Base-by-base conservation (phyloP, 2,797 vertebrate species). In the Myotis findleyi region DNA sequence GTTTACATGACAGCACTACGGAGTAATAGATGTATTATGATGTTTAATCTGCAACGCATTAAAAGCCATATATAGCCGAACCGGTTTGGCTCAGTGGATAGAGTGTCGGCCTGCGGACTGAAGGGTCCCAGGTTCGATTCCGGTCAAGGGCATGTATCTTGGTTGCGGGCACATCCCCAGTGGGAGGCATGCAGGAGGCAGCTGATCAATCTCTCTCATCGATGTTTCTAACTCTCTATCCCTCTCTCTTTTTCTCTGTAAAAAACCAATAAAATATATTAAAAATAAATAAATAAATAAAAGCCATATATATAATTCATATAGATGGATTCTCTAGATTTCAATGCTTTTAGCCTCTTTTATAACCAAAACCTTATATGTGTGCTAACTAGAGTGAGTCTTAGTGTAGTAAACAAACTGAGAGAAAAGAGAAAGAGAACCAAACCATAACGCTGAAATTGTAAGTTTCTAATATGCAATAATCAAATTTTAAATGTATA, bases 291-390 rank as follows among this genome's bases (percentile, higher is more conserved):
- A 33, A 33, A 33, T 33, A 33, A 33, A 33, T 92, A 84, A 93
- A 96, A 85, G 25, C 14, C 25, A 86, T 17, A 21, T 30, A 87
- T n/a, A 25, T 38, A 69, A 33, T 69, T 84, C 51, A 94, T 51
- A 51, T 25, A 94, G 77, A 71, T 80, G 33, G 13, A 94, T 76
- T 91, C 41, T 87, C 80, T 81, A 71, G 23, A 87, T 89, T 53
- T 91, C 77, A 88, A 90, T 72, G 38, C 36, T 76, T 84, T 75
- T 62, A 55, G 36, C 10, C 21, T 49, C 69, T 87, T 92, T 90
- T 59, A 87, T 8, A 71, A 72, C 33, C 47, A 55, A 75, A 75
- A 80, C 23, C 36, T 64, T 66, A 23, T 21, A 66, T 30, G 2
- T 33, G 11, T 91, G 51, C 82, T 80, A 79, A 77, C 13, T 23